phyloP scores from a whole-genome alignment of 2,797 vertebrate genomes.

The Tangara arthus region DNA sequence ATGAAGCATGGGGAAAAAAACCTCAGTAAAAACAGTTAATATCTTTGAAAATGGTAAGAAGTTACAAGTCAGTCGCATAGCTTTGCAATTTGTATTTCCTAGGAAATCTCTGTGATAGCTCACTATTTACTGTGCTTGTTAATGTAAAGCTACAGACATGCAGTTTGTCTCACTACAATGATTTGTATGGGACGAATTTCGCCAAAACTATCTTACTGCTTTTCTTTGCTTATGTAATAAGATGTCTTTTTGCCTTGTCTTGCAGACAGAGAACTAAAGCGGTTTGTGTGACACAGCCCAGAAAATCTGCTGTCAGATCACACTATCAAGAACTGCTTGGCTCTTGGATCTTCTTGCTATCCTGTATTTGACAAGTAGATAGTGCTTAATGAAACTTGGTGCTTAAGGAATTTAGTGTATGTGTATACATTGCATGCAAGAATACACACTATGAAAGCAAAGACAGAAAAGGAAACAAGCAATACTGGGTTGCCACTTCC shows the following conservation, averaged over 20 bases:
- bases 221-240: neutral
- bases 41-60: neutral
- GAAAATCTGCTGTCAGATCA: neutral
- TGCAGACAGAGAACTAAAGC: neutral
- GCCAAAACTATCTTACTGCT: neutral
- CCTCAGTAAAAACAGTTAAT: neutral
- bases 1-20: rapidly evolving
- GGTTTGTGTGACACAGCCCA: neutral
- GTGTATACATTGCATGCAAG: neutral
- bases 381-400: neutral
- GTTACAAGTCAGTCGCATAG: neutral
- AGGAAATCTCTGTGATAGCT: neutral
- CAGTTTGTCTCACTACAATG: neutral
- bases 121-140: neutral
- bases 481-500: neutral
- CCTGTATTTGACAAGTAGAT: neutral
- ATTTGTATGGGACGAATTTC: neutral
- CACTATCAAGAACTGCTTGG: neutral
- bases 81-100: neutral
- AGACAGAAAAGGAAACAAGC: neutral
- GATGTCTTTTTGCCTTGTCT: neutral
- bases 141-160: neutral
- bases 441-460: neutral
- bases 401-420: neutral
- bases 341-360: neutral